Conservation (phyloP, 2,113 vertebrate species). For the Typhlomys cinereus region DNA sequence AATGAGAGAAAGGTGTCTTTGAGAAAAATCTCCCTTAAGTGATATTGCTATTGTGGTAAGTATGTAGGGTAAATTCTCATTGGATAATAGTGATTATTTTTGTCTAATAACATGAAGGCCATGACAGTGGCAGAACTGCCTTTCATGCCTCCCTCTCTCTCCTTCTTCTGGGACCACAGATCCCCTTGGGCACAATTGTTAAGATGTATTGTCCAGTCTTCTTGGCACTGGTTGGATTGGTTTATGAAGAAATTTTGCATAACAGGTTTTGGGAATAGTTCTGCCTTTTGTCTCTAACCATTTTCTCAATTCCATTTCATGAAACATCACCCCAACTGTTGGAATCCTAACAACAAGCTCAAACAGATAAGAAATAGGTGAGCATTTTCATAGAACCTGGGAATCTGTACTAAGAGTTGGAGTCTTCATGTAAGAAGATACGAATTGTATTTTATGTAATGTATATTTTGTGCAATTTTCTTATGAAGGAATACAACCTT, state of each 20-base stretch:
- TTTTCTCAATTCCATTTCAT: neutral
- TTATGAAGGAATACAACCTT: neutral
- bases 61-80: neutral
- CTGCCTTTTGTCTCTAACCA: neutral
- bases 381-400: neutral
- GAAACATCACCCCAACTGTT: neutral
- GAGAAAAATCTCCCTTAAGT: neutral
- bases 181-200: neutral
- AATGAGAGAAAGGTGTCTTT: neutral
- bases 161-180: fast-evolving
- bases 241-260: neutral
- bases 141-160: neutral
- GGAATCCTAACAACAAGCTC: neutral
- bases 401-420: neutral
- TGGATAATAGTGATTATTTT: neutral
- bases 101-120: neutral
- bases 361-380: neutral
- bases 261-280: neutral
- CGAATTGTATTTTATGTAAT: neutral
- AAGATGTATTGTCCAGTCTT: neutral
- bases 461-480: too few relatives aligned
- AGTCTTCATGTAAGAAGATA: neutral
- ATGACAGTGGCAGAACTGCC: neutral
- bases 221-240: neutral
- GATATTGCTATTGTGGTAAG: neutral